Evolutionary conservation across 2,888 invertebrate genomes (phyloP).

Genomic region (Keiferia lycopersicella): DNA sequence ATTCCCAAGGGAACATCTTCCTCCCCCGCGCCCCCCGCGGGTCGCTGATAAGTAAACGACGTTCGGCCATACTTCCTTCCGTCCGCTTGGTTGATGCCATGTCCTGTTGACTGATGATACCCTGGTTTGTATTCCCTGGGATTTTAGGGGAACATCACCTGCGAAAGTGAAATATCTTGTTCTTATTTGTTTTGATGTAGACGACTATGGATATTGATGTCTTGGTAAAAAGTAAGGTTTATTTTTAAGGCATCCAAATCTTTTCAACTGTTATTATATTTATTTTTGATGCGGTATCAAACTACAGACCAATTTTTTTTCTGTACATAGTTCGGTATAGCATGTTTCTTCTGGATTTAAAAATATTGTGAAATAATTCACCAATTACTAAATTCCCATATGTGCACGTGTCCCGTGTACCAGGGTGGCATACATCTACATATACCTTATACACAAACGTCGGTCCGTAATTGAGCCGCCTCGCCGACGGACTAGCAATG

Average conservation of each 20-base stretch:
- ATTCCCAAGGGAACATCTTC: slow-evolving; percentile 8
- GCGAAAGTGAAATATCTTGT: neutral
- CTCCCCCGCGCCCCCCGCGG: neutral
- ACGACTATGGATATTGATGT: no score
- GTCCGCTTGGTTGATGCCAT: slow-evolving; percentile 13
- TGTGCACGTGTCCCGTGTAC: neutral
- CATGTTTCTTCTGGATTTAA: no score
- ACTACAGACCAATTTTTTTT: no score
- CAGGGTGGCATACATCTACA: neutral
- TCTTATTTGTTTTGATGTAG: no score
- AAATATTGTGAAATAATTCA: no score
- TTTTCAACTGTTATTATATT: no score
- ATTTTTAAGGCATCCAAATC: no score
- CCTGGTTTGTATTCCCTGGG: neutral
- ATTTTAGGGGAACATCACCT: neutral
- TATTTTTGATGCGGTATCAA: no score
- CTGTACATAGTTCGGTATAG: no score
- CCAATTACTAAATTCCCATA: neutral
- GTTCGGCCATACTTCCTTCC: slow-evolving; percentile 13
- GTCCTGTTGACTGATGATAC: slow-evolving; percentile 7
- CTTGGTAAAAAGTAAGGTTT: no score
- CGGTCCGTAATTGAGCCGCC: slow-evolving; percentile 12
- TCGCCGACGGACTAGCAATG: slow-evolving; percentile 18
- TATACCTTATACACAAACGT: slow-evolving; percentile 11
- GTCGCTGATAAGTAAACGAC: slow-evolving; percentile 11